phyloP scores from a whole-genome alignment of 1,140 invertebrate species.

The Pinna nobilis region DNA sequence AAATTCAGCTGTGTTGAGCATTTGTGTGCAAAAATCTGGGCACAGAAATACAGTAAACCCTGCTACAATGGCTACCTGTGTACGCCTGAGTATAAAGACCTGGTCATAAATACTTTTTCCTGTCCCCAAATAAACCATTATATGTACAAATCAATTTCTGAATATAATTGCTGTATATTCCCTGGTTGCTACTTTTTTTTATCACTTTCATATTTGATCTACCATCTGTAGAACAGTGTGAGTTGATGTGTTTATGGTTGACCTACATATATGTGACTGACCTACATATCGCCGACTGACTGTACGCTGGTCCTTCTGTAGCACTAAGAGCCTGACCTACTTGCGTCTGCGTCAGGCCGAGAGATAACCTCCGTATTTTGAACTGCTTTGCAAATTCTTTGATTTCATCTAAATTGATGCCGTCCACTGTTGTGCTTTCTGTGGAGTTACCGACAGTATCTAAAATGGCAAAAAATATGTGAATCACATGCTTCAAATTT shows the following conservation, averaged over 20 bases:
- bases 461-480: conserved; percentile 35
- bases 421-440: conserved; percentile 94
- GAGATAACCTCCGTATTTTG: conserved; percentile 92
- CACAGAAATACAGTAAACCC: too few relatives aligned
- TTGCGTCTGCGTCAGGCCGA: conserved; percentile 97
- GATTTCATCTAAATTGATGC: conserved; percentile 97
- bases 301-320: conserved; percentile 97
- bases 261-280: conserved; percentile 73
- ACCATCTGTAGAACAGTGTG: neutral
- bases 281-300: conserved; percentile 99
- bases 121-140: neutral
- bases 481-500: too few relatives aligned
- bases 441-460: conserved; percentile 89
- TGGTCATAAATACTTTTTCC: neutral
- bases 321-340: conserved; percentile 90
- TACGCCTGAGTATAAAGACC: too few relatives aligned
- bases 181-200: neutral
- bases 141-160: too few relatives aligned
- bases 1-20: too few relatives aligned
- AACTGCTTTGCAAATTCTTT: conserved; percentile 99
- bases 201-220: neutral
- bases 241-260: neutral
- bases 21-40: too few relatives aligned
- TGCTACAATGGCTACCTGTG: too few relatives aligned
- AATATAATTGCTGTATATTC: neutral